Evolutionary conservation across 2,888 invertebrate species (phyloP), one percentile per base, ranked within the genome.

Genomic region (Geotrupes spiniger): DNA sequence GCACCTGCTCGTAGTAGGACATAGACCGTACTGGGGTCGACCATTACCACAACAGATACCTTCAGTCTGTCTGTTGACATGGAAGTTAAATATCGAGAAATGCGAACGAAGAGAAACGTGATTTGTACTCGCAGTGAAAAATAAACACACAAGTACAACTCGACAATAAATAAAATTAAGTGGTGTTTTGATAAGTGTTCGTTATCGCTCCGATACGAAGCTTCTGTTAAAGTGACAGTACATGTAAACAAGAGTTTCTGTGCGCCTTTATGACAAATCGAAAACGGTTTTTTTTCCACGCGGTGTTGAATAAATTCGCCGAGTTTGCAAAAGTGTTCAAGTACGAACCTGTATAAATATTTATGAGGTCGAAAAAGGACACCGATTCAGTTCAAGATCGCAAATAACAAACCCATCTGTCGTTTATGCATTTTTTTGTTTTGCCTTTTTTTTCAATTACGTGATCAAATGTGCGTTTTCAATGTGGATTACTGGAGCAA

Each of bases 1-100:
- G 51, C 54, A 54, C 56, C 54, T 54, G 54, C 54, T 51, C 48
- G 53, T 54, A 52, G 56, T 56, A 54, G 56, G 54, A 52, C 56
- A 49, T 49, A 54, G 48, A 51, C 41, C 51, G 52, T 52, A 48
- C 50, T 46, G 40, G 52, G 56, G 56, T 56, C 56, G 56, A 52
- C 52, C 51, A 54, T 52, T 52, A 52, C 40, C 56, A 50, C 48
- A 46, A 38, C 45, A 52, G 41, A 41, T 28, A 45, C 46, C 49
- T 49, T 45, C 50, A 50, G 56, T 54, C 50, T 45, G 50, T 52
- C 49, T 43, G 44, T 43, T 43, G 48, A 49, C 48, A 43, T 49
- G 37, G 43, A 40, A 42, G 33, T 33, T n/a, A 15, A n/a, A 33
- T 33, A 33, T 14, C 33, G 15, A 33, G 33, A 33, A 33, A 33